phyloP scores from a whole-genome alignment of 2,113 vertebrate species.

The Varanus salvator region DNA sequence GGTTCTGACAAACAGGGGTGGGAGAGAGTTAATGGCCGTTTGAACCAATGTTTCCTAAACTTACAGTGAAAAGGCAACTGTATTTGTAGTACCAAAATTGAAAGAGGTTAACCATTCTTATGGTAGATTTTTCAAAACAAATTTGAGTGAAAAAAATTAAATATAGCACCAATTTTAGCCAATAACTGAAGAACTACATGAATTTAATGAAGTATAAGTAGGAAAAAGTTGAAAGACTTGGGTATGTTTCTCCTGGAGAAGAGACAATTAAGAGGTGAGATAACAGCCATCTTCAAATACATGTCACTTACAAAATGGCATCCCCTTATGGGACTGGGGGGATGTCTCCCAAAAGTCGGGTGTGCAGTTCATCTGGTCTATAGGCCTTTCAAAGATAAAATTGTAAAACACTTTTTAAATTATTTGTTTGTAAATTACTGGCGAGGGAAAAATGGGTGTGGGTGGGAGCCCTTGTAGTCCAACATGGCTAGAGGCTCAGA shows the following conservation, averaged over 20 bases:
- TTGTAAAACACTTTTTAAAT: too few relatives aligned
- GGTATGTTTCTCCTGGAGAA: neutral
- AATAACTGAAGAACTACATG: neutral
- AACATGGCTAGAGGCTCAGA: too few relatives aligned
- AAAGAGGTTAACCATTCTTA: neutral
- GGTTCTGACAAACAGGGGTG: conserved; percentile 60
- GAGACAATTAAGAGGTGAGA: neutral
- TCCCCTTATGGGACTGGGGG: too few relatives aligned
- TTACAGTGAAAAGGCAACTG: neutral
- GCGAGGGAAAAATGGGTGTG: too few relatives aligned
- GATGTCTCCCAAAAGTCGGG: too few relatives aligned
- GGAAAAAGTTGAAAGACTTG: neutral
- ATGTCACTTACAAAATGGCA: too few relatives aligned
- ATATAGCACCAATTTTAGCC: neutral
- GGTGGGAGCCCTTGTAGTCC: too few relatives aligned
- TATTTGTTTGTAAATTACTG: too few relatives aligned
- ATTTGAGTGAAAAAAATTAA: neutral
- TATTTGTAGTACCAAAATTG: neutral
- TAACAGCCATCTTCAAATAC: too few relatives aligned
- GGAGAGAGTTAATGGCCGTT: neutral
- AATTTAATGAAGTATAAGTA: neutral
- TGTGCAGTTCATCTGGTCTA: too few relatives aligned
- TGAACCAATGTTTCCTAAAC: neutral
- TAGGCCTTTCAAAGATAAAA: too few relatives aligned
- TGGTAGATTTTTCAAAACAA: neutral